Conservation (phyloP, 2,888 invertebrate genomes). For the Corbicula japonica region DNA sequence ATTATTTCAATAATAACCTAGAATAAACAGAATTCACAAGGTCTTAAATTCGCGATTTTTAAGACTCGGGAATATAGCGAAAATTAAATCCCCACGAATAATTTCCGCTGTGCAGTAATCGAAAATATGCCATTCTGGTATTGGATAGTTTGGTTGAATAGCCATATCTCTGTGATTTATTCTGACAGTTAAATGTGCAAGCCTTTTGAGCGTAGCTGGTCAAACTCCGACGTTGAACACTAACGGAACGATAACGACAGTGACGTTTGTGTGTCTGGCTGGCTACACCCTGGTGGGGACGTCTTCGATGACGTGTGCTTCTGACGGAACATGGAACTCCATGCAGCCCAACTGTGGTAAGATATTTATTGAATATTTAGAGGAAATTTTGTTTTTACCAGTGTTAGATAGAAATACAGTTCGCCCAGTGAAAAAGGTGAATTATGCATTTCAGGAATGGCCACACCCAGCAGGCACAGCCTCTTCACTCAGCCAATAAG, state of each 20-base stretch:
- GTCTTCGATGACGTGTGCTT: constrained; percentile 10
- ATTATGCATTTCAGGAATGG: neutral
- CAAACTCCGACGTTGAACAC: constrained; percentile 20
- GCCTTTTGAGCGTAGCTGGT: constrained; percentile 24
- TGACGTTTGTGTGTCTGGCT: constrained; percentile 26
- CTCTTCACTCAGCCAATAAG: neutral
- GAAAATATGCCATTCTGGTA: neutral
- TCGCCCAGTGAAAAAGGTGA: neutral
- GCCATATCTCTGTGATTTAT: neutral
- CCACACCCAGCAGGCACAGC: neutral
- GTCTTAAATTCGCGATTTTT: neutral
- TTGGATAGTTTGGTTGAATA: neutral
- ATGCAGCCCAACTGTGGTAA: constrained; percentile 41
- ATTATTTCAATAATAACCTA: too few species aligned
- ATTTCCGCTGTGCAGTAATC: neutral
- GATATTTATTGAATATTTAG: neutral
- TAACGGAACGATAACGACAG: constrained; percentile 28
- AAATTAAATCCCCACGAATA: neutral
- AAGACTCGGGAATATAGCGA: neutral
- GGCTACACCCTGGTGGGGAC: constrained; percentile 45
- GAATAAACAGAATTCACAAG: neutral
- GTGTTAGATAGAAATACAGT: neutral
- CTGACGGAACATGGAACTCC: constrained; percentile 29
- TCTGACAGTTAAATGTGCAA: constrained; percentile 34
- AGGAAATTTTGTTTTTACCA: neutral